These are phyloP conservation scores for Sibirionetta formosa DNA, from an alignment of 2,797 vertebrate species.

Conservation along the genomic window DNA sequence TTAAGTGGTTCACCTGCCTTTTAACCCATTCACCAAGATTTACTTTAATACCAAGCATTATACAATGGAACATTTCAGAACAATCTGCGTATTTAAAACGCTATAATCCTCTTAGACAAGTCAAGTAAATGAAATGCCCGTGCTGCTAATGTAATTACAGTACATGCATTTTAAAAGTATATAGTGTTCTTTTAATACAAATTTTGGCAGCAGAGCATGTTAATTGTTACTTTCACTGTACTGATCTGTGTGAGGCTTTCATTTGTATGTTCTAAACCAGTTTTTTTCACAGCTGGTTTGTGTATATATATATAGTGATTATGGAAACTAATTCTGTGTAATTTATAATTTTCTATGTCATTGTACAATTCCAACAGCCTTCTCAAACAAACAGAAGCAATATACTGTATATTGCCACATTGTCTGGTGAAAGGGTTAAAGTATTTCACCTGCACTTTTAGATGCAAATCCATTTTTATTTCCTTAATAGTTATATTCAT, in stretches of 20 bases:
- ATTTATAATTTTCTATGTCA: slow-evolving; percentile 90
- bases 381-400: slow-evolving; percentile 86
- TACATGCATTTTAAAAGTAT: slow-evolving; percentile 68
- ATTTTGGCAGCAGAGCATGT: slow-evolving; percentile 80
- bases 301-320: slow-evolving; percentile 87
- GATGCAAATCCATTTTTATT: slow-evolving; percentile 84
- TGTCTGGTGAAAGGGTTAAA: slow-evolving; percentile 83
- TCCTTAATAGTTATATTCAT: slow-evolving; percentile 81
- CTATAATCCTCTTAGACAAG: slow-evolving; percentile 69
- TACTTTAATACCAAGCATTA: slow-evolving; percentile 73
- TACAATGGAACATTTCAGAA: slow-evolving; percentile 72
- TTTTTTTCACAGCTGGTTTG: slow-evolving; percentile 84
- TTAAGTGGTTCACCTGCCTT: slow-evolving; percentile 81
- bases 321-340: slow-evolving; percentile 89
- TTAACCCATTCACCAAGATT: slow-evolving; percentile 81
- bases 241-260: slow-evolving; percentile 83
- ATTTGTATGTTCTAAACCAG: slow-evolving; percentile 83
- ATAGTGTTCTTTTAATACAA: slow-evolving; percentile 68
- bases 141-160: slow-evolving; percentile 73
- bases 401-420: slow-evolving; percentile 82
- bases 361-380: slow-evolving; percentile 82
- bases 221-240: slow-evolving; percentile 80
- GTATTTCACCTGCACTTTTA: slow-evolving; percentile 83
- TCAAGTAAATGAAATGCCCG: slow-evolving; percentile 62
- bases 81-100: slow-evolving; percentile 66